A percentile compares a stretch with the other conserved stretches of the same genome.
Conservation (phyloP, 2,888 invertebrate species). For the Yponomeuta cagnagella region DNA sequence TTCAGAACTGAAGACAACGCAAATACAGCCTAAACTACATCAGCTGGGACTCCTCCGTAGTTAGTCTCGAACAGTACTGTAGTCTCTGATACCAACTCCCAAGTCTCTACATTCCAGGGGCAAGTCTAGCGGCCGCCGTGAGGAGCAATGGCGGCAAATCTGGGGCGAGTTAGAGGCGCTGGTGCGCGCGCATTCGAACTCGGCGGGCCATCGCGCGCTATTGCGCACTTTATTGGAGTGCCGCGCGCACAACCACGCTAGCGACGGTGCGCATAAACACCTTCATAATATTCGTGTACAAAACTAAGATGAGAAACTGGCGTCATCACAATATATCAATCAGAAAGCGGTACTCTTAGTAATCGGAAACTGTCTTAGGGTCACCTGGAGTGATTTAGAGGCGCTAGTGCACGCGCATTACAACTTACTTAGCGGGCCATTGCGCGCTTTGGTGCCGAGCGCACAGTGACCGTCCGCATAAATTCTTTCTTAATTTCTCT, state of each 20-base stretch:
- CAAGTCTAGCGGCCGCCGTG: conserved; percentile 76
- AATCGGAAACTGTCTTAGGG: too few species aligned
- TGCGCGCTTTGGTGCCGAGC: conserved; percentile 82
- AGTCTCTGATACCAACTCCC: neutral
- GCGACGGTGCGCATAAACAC: conserved; percentile 35
- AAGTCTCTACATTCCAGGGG: conserved; percentile 31
- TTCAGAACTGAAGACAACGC: too few species aligned
- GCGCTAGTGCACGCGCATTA: conserved; percentile 85
- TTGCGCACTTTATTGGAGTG: conserved; percentile 89
- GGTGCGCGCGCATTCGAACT: conserved; percentile 85
- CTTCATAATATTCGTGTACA: neutral
- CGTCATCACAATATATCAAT: too few species aligned
- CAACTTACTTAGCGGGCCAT: conserved; percentile 87
- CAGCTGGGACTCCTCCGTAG: too few species aligned
- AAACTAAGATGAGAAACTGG: neutral
- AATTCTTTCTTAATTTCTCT: neutral
- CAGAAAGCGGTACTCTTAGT: too few species aligned
- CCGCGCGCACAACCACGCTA: conserved; percentile 55
- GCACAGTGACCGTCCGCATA: conserved; percentile 39
- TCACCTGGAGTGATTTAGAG: conserved; percentile 57
- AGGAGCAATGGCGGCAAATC: conserved; percentile 93
- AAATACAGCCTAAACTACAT: too few species aligned
- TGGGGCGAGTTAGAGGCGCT: conserved; percentile 93
- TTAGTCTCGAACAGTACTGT: too few species aligned
- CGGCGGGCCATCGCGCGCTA: conserved; percentile 85